Conservation (phyloP, 2,113 vertebrate species). For the Larimichthys polyactis region DNA sequence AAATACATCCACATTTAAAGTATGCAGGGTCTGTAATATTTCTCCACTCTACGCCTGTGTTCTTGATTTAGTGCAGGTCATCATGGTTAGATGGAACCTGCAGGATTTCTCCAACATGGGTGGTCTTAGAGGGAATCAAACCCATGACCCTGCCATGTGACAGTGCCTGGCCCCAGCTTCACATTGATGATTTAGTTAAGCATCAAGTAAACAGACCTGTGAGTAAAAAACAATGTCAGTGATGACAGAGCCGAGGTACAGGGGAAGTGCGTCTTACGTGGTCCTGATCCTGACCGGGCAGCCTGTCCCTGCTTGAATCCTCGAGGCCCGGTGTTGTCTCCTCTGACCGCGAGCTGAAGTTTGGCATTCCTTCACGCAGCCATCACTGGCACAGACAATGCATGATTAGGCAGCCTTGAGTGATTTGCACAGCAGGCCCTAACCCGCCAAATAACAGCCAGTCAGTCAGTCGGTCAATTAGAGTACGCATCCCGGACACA, state of each 20-base stretch:
- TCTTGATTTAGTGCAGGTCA: background rate
- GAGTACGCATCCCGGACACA: background rate
- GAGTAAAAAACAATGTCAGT: background rate
- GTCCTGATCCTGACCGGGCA: slow-evolving; percentile 3
- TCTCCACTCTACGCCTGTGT: no score
- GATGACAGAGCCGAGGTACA: background rate
- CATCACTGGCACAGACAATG: slow-evolving; percentile 44
- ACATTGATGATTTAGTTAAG: background rate
- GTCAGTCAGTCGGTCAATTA: slow-evolving; percentile 49
- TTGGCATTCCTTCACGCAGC: slow-evolving; percentile 61
- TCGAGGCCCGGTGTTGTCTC: slow-evolving; percentile 1
- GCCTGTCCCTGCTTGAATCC: slow-evolving; percentile 46
- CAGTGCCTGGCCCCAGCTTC: background rate
- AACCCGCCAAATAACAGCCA: slow-evolving; percentile 55
- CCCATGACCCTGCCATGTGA: background rate
- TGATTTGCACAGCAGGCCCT: slow-evolving; percentile 49
- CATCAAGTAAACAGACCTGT: background rate
- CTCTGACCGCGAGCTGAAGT: slow-evolving; percentile 38
- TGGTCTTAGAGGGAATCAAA: slow-evolving; percentile 18
- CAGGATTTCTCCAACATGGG: slow-evolving; percentile 10
- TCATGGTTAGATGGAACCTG: background rate
- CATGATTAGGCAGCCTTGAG: slow-evolving; percentile 63
- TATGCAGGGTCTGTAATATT: no score
- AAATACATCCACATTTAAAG: no score
- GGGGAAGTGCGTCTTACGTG: background rate